Evolutionary conservation across 1,140 invertebrate genomes (phyloP).

Genomic region (Bacillus rossius): DNA sequence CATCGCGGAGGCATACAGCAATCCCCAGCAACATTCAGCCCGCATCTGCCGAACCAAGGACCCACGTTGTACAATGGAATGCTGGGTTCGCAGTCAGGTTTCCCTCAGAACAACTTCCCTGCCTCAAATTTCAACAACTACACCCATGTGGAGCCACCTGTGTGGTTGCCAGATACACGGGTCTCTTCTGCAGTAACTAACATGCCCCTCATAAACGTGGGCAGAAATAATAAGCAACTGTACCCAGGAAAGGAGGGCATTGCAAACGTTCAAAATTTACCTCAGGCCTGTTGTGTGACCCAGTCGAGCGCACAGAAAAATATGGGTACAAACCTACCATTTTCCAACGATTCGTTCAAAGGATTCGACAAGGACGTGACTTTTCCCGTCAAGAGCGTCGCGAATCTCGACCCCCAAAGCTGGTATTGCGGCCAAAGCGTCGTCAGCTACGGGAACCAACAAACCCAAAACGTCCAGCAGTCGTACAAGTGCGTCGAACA

Average conservation of each 20-base stretch:
- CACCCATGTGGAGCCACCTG: constrained; percentile 2
- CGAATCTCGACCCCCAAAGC: constrained; percentile 1
- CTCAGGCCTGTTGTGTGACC: constrained; percentile 7
- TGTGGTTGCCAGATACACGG: constrained; percentile 11
- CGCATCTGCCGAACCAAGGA: constrained; percentile 9
- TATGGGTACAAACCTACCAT: not conserved
- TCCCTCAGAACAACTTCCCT: constrained; percentile 6
- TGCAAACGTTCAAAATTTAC: not conserved
- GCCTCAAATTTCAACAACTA: constrained; percentile 7
- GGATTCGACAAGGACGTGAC: not conserved
- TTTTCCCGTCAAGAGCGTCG: not conserved
- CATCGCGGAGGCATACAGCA: constrained; percentile 6
- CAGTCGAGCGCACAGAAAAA: not conserved
- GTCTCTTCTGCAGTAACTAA: not conserved
- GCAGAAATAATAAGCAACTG: constrained; percentile 1
- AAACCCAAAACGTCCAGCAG: constrained; percentile 4
- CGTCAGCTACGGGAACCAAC: constrained; percentile 7
- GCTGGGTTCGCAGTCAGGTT: constrained; percentile 6
- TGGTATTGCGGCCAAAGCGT: constrained; percentile 14
- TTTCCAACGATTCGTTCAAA: not conserved
- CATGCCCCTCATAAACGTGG: not conserved
- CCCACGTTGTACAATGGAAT: constrained; percentile 12
- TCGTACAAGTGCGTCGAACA: constrained; percentile 15
- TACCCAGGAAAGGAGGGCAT: not conserved
- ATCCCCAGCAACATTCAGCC: constrained; percentile 13